Conservation (phyloP, 2,797 vertebrate species). For the Odontamblyopus lacepedii region DNA sequence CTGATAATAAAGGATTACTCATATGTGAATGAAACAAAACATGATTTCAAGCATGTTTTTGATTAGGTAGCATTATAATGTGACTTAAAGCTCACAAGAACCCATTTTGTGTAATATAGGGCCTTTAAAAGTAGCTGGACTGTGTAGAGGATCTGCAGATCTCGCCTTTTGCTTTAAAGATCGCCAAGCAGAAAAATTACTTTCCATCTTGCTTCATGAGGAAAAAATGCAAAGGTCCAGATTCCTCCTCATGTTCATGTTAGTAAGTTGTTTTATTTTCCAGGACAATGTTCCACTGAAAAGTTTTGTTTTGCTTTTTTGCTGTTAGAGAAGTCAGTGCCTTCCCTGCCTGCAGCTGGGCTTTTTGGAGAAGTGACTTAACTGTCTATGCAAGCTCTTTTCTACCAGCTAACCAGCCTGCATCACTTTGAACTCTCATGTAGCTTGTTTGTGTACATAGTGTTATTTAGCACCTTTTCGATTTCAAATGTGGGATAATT, state of each 20-base stretch:
- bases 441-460: slow-evolving; percentile 74
- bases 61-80: too few relatives aligned
- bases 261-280: slow-evolving; percentile 67
- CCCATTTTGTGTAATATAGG: too few relatives aligned
- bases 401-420: slow-evolving; percentile 79
- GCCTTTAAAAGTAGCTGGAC: slow-evolving; percentile 53
- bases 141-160: slow-evolving; percentile 58
- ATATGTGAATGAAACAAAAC: too few relatives aligned
- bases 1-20: too few relatives aligned
- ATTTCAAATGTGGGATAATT: slow-evolving; percentile 63
- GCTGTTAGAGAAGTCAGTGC: slow-evolving; percentile 78
- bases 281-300: slow-evolving; percentile 68
- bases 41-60: too few relatives aligned
- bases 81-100: too few relatives aligned
- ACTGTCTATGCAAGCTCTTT: slow-evolving; percentile 83
- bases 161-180: slow-evolving; percentile 54
- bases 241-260: slow-evolving; percentile 71
- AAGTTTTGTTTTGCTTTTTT: slow-evolving; percentile 69
- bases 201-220: slow-evolving; percentile 71
- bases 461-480: slow-evolving; percentile 75
- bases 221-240: slow-evolving; percentile 75
- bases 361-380: slow-evolving; percentile 78
- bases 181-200: slow-evolving; percentile 67
- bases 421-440: slow-evolving; percentile 74
- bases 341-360: slow-evolving; percentile 77